Percentiles rank a stretch among this genome's conserved stretches.
Conservation (phyloP, 2,888 invertebrate species). For the Drosophila helvetica region DNA sequence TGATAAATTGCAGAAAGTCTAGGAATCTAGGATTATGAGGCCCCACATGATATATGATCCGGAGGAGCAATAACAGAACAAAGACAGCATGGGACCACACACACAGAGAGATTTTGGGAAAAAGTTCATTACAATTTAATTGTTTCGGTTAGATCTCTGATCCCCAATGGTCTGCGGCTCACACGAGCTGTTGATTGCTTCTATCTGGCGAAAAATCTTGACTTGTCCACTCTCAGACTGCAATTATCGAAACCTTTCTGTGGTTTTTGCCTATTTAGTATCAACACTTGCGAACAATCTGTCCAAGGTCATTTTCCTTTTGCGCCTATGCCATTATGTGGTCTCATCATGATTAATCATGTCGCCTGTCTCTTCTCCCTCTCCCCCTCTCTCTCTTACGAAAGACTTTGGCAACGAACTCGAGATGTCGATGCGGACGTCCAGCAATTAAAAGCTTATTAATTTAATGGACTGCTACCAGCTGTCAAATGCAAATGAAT, state of each 20-base stretch:
- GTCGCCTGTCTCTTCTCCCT: constrained; percentile 24
- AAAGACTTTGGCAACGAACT: constrained; percentile 24
- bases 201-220: constrained; percentile 12
- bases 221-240: constrained; percentile 41
- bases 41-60: constrained; percentile 23
- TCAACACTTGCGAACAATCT: constrained; percentile 27
- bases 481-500: constrained; percentile 57
- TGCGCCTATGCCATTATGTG: constrained; percentile 19
- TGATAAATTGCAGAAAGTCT: constrained; percentile 38
- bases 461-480: constrained; percentile 36
- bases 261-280: constrained; percentile 29
- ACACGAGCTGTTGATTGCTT: constrained; percentile 4
- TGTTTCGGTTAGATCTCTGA: constrained; percentile 12
- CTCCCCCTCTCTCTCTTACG: not conserved
- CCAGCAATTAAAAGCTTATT: constrained; percentile 38
- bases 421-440: constrained; percentile 39
- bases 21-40: constrained; percentile 11
- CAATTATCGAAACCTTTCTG: constrained; percentile 44
- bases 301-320: constrained; percentile 39
- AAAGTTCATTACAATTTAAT: constrained; percentile 43
- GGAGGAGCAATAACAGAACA: constrained; percentile 25
- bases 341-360: constrained; percentile 56
- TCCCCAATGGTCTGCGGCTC: constrained; percentile 30
- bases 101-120: constrained; percentile 1
- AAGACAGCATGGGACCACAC: constrained; percentile 8